Evolutionary conservation across 2,888 invertebrate species (phyloP).

Genomic region (Leptinotarsa rubiginosa): DNA sequence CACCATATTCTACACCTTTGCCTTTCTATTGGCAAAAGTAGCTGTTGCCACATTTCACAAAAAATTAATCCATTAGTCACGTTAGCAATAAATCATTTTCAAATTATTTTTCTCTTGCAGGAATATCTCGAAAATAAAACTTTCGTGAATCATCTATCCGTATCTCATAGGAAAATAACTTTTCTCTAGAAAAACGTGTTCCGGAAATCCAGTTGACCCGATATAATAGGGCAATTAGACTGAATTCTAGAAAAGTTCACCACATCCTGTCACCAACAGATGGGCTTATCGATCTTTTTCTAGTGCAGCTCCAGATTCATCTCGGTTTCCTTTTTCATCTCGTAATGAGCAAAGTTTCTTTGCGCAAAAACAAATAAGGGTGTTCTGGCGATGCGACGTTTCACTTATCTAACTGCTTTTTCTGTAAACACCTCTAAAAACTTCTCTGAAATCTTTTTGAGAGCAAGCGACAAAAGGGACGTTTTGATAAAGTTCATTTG

Average conservation of each 20-base stretch:
- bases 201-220: neutral
- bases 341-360: constrained; percentile 9
- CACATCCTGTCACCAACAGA: constrained; percentile 15
- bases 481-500: constrained; percentile 76
- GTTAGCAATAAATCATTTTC: too few species aligned
- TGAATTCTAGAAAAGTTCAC: neutral
- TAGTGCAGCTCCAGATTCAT: constrained; percentile 7
- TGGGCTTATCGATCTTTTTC: constrained; percentile 8
- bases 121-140: neutral
- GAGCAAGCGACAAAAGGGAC: constrained; percentile 99
- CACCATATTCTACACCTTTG: too few species aligned
- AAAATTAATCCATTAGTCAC: too few species aligned
- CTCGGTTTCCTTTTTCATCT: constrained; percentile 11
- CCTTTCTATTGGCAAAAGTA: too few species aligned
- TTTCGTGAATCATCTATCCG: neutral
- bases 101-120: neutral
- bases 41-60: too few species aligned
- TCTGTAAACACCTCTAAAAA: constrained; percentile 95
- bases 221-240: neutral
- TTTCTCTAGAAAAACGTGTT: neutral
- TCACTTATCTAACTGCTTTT: constrained; percentile 87
- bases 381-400: constrained; percentile 5
- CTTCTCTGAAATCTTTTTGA: constrained; percentile 98
- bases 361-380: constrained; percentile 17
- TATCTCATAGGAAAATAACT: neutral